Base-by-base conservation (phyloP, 1,140 invertebrate species). In the Bombus waltoni region DNA sequence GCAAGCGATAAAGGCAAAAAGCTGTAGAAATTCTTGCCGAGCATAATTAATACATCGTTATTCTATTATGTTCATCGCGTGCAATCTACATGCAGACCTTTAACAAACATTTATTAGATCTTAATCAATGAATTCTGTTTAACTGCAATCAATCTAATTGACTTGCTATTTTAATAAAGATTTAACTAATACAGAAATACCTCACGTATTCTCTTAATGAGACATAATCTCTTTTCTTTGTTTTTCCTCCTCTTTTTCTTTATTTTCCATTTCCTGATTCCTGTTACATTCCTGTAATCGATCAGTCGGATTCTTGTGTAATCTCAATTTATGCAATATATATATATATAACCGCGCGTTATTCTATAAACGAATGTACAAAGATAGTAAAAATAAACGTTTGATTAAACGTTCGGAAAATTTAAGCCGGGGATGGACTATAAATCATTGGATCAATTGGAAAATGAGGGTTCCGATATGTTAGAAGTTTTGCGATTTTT, bases 51-150 rank as follows among this genome's bases (percentile, higher is more conserved):
- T 44, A 10, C 40, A 32, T 59, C 71, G 15, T 84, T 62, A n/a
- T 79, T 15, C 53, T 62, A 62, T 71, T 84, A 84, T 42, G 15
- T 3, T 3, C 0, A 59, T 38, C 22, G 3, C 18, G 15, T n/a
- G 22, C 3, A 13, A 42, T 42, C 18, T 57, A 70, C 57, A 83
- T 44, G 22, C 25, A 38, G 32, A 40, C 32, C 10, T 71, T 71
- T 78, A 78, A 66, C 13, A 42, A 47, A 28, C 59, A 42, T 82
- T 73, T n/a, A 74, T 76, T 10, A 53, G 32, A 65, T 76, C 25
- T 15, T 28, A 8, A n/a, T 38, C 38, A 32, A 42, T 18, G 72
- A 75, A 22, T 44, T 15, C 6, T 62, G 8, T 73, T 70, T 4
- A 11, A n/a, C 0, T 44, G 2, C n/a, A 68, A 25, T 2, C 22